A percentile compares a stretch with the other conserved stretches of the same genome.
phyloP scores from a whole-genome alignment of 2,113 vertebrate species.

The Electrona antarctica region DNA sequence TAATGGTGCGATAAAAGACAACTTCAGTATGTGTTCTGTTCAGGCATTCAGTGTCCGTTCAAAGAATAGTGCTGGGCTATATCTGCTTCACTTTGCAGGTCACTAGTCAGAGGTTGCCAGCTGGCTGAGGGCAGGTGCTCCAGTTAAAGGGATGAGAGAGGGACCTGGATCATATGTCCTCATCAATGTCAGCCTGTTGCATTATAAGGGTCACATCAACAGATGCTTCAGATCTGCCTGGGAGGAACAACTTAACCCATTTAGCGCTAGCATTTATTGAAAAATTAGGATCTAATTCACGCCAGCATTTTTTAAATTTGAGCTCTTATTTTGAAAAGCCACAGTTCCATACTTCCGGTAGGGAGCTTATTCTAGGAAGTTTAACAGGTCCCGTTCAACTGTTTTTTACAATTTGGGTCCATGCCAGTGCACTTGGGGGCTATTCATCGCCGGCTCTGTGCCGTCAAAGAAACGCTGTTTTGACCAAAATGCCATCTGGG shows the following conservation, averaged over 20 bases:
- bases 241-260: conserved; percentile 52
- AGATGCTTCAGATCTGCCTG: conserved; percentile 50
- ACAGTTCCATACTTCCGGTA: too few species aligned
- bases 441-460: too few species aligned
- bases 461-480: too few species aligned
- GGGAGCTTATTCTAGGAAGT: too few species aligned
- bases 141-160: conserved; percentile 14
- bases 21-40: conserved; percentile 3
- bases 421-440: too few species aligned
- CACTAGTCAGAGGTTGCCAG: conserved; percentile 31
- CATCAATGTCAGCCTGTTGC: conserved; percentile 49
- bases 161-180: conserved; percentile 39
- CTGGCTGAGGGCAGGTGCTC: neutral
- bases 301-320: too few species aligned
- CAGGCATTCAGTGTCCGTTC: conserved; percentile 21
- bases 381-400: too few species aligned
- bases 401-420: too few species aligned
- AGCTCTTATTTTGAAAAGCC: too few species aligned
- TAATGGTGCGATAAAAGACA: neutral
- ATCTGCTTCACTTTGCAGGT: conserved; percentile 40
- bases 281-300: too few species aligned
- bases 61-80: conserved; percentile 27
- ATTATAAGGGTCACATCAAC: conserved; percentile 42
- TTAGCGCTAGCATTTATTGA: too few species aligned
- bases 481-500: too few species aligned